These are phyloP conservation scores for Malthinus flaveolus DNA, from an alignment of 2,888 invertebrate species.

Conservation along the genomic window DNA sequence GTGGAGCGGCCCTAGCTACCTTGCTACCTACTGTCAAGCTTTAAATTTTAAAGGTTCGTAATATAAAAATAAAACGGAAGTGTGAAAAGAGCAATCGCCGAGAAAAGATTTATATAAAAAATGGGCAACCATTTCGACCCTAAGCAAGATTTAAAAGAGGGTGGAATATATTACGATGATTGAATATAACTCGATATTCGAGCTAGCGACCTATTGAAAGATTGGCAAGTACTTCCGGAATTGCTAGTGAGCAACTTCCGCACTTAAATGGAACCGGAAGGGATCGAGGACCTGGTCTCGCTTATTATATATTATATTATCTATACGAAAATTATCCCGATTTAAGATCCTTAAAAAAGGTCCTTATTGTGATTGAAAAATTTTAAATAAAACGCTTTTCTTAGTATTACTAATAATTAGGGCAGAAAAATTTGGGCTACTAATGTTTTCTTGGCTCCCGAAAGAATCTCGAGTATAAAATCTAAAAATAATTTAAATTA, in stretches of 20 bases:
- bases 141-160: slow-evolving; percentile 20
- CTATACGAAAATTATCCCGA: background rate
- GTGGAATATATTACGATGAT: slow-evolving; percentile 29
- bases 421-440: background rate
- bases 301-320: background rate
- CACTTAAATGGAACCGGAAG: slow-evolving; percentile 17
- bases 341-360: background rate
- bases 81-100: slow-evolving; percentile 25
- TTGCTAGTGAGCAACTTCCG: slow-evolving; percentile 22
- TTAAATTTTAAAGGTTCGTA: background rate
- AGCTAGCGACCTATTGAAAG: slow-evolving; percentile 21
- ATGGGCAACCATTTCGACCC: slow-evolving; percentile 24
- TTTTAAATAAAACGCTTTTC: background rate
- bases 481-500: slow-evolving; percentile 4
- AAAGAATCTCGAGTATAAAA: slow-evolving; percentile 1
- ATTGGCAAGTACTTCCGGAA: slow-evolving; percentile 30
- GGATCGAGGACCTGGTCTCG: background rate
- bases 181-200: slow-evolving; percentile 28
- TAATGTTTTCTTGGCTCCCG: background rate
- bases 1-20: too few relatives aligned
- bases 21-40: too few relatives aligned
- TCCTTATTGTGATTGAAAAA: background rate
- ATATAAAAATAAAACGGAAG: slow-evolving; percentile 11
- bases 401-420: background rate
- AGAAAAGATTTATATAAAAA: slow-evolving; percentile 23